Conservation (phyloP, 1,140 invertebrate genomes). For the Euwallacea similis region DNA sequence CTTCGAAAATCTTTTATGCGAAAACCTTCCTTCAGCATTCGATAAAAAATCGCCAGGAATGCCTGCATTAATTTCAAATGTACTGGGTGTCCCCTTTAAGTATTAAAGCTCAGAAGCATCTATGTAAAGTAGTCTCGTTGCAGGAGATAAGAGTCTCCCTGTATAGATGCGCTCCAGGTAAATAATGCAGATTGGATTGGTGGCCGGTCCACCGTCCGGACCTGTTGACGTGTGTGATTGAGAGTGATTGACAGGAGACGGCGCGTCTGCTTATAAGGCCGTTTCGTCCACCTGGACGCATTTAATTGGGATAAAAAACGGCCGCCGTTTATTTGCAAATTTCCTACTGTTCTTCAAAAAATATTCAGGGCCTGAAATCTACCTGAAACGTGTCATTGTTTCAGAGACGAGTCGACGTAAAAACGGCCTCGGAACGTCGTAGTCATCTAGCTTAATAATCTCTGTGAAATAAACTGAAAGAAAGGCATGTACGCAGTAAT, state of each 20-base stretch:
- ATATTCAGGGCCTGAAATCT: background rate
- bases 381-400: slow-evolving; percentile 4
- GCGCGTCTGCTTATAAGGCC: slow-evolving; percentile 28
- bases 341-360: slow-evolving; percentile 14
- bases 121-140: background rate
- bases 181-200: slow-evolving; percentile 30
- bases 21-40: background rate
- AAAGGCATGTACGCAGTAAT: background rate
- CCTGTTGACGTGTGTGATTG: slow-evolving; percentile 27
- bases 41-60: background rate
- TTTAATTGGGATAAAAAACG: slow-evolving; percentile 29
- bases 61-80: background rate
- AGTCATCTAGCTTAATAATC: slow-evolving; percentile 14
- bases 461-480: slow-evolving; percentile 2
- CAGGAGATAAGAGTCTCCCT: background rate
- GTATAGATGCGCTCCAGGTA: slow-evolving; percentile 11
- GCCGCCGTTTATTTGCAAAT: slow-evolving; percentile 25
- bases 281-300: slow-evolving; percentile 28
- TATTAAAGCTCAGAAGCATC: too few species aligned
- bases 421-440: background rate
- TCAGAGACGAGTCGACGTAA: background rate
- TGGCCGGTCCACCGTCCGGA: slow-evolving; percentile 22
- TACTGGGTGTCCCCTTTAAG: background rate
- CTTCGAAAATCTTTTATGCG: background rate
- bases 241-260: slow-evolving; percentile 30